These are phyloP conservation scores for Caenorhabditis sp. DNA, from an alignment of 2,888 invertebrate genomes.

Conservation along the genomic window DNA sequence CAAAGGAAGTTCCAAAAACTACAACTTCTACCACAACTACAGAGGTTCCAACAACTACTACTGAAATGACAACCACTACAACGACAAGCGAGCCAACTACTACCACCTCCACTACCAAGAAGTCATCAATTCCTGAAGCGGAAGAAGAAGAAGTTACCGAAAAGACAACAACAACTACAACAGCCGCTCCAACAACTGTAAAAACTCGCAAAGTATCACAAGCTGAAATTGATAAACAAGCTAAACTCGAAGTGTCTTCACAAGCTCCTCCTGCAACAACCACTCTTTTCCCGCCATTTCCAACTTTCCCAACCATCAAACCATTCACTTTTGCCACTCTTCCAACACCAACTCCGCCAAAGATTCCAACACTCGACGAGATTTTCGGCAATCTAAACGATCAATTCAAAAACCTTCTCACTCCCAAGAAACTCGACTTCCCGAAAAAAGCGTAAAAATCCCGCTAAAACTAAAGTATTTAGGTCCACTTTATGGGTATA, in stretches of 20 bases:
- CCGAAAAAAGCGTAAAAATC: not conserved
- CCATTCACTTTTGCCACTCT: constrained; percentile 40
- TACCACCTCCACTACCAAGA: constrained; percentile 3
- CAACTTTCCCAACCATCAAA: constrained; percentile 31
- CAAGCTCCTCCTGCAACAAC: too few species aligned
- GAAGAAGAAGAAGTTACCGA: not conserved
- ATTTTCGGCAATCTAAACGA: constrained; percentile 33
- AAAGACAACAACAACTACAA: constrained; percentile 3
- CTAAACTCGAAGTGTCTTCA: constrained; percentile 27
- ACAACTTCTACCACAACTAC: not conserved
- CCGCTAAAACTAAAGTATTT: not conserved
- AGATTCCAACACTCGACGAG: constrained; percentile 39
- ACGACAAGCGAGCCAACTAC: not conserved
- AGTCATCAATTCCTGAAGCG: not conserved
- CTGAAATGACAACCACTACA: not conserved
- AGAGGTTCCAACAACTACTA: constrained; percentile 5
- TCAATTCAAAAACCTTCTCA: constrained; percentile 35
- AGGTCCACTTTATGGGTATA: not conserved
- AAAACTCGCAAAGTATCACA: constrained; percentile 13
- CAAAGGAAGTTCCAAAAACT: constrained; percentile 9
- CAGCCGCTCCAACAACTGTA: constrained; percentile 12
- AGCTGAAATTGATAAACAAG: constrained; percentile 32
- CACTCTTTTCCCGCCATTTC: constrained; percentile 33
- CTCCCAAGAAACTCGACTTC: too few species aligned
- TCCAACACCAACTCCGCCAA: constrained; percentile 28